Conservation (phyloP, 2,113 vertebrate species). For the Tyrannus savana region DNA sequence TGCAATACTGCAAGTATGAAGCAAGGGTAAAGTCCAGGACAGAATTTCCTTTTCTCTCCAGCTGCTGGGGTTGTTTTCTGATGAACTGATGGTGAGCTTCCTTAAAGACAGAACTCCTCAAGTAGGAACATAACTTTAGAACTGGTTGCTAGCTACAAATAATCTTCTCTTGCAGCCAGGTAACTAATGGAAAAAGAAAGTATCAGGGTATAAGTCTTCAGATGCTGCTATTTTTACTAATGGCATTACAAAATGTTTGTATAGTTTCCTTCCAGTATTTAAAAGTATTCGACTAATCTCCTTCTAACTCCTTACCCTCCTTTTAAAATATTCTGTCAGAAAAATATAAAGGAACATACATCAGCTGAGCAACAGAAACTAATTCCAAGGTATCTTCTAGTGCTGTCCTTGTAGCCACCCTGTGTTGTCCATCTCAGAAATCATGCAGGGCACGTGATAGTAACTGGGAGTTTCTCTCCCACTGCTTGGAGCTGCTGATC, state of each 20-base stretch:
- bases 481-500: neutral
- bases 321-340: neutral
- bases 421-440: neutral
- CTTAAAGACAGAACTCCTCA: neutral
- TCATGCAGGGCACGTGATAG: neutral
- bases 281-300: neutral
- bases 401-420: accelerated
- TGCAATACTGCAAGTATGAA: neutral
- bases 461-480: neutral
- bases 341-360: neutral
- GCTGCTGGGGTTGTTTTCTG: neutral
- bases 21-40: neutral
- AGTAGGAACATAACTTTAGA: neutral
- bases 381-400: neutral
- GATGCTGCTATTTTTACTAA: neutral
- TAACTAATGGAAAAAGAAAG: neutral
- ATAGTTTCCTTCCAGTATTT: neutral
- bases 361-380: neutral
- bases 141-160: neutral
- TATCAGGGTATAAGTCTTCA: neutral
- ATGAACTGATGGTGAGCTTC: neutral
- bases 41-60: neutral
- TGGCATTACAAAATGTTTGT: neutral
- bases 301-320: neutral
- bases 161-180: neutral